Percentiles rank a stretch among this genome's conserved stretches.
phyloP scores from a whole-genome alignment of 2,888 invertebrate genomes.

The Trachelus iudaicus region DNA sequence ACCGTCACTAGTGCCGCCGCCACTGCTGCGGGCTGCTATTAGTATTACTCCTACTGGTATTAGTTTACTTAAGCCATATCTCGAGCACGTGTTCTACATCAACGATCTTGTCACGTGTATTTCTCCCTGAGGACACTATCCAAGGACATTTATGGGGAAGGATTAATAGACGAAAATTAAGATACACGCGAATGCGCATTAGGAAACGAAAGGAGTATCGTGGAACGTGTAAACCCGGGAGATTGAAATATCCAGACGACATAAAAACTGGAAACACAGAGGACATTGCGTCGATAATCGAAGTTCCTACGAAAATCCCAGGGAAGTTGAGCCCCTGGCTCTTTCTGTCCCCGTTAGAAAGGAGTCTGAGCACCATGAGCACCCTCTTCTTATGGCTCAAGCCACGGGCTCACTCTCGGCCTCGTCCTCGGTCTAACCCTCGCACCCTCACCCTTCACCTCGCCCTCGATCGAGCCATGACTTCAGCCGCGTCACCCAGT shows the following conservation, averaged over 20 bases:
- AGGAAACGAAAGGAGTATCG: neutral
- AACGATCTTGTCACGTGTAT: constrained; percentile 7
- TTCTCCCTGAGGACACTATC: neutral
- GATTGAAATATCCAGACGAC: neutral
- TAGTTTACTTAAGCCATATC: constrained; percentile 38
- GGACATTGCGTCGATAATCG: constrained; percentile 20
- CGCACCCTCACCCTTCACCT: neutral
- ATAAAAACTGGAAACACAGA: neutral
- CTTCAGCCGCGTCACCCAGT: neutral
- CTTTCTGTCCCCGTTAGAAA: neutral
- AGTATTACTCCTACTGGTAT: constrained; percentile 55
- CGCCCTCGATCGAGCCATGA: neutral
- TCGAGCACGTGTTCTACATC: constrained; percentile 24
- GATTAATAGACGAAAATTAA: neutral
- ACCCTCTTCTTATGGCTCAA: constrained; percentile 2
- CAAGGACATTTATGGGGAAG: neutral
- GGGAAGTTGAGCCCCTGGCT: constrained; percentile 8
- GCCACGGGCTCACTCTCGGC: neutral
- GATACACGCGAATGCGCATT: neutral
- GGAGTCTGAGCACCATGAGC: neutral
- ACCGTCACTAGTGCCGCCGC: constrained; percentile 55
- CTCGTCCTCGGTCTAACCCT: neutral
- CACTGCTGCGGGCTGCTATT: constrained; percentile 60
- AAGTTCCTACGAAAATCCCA: constrained; percentile 19
- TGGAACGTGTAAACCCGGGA: neutral